Conservation (phyloP, 1,140 invertebrate species). For the Prorops nasuta region DNA sequence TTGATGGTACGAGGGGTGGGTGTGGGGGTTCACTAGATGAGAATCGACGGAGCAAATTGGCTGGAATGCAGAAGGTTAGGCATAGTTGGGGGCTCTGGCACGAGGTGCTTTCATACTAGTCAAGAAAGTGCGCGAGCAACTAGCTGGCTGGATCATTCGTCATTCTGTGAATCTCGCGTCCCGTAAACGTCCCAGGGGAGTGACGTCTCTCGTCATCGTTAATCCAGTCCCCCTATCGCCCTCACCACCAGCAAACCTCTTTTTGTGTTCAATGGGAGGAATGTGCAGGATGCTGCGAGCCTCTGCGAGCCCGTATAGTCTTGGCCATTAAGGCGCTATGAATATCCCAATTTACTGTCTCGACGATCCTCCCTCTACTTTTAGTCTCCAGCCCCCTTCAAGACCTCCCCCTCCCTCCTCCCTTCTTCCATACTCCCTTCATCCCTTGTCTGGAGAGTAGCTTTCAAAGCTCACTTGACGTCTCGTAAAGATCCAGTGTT, state of each 20-base stretch:
- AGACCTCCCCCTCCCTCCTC: conserved; percentile 4
- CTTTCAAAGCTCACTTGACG: too few relatives aligned
- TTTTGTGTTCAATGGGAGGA: too few relatives aligned
- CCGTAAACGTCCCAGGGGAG: conserved; percentile 25
- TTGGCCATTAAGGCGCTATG: conserved; percentile 18
- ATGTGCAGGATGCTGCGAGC: neutral
- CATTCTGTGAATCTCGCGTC: conserved; percentile 10
- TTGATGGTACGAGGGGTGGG: neutral
- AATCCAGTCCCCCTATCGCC: neutral
- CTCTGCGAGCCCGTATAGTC: neutral
- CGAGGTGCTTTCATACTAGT: neutral
- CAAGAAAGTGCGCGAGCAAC: conserved; percentile 8
- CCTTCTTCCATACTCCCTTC: neutral
- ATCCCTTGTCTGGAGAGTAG: neutral
- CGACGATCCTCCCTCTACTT: neutral
- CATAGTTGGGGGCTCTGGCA: neutral
- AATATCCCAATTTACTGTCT: conserved; percentile 22
- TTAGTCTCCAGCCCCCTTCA: neutral
- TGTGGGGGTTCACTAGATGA: too few relatives aligned
- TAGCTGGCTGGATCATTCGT: conserved; percentile 32
- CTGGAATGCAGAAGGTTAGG: too few relatives aligned
- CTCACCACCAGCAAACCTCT: too few relatives aligned
- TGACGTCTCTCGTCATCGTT: conserved; percentile 11
- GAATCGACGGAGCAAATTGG: too few relatives aligned
- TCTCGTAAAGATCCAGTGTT: neutral